These are phyloP conservation scores for Pseudomyrmex cubaensis DNA, from an alignment of 1,140 invertebrate species.

Conservation along the genomic window DNA sequence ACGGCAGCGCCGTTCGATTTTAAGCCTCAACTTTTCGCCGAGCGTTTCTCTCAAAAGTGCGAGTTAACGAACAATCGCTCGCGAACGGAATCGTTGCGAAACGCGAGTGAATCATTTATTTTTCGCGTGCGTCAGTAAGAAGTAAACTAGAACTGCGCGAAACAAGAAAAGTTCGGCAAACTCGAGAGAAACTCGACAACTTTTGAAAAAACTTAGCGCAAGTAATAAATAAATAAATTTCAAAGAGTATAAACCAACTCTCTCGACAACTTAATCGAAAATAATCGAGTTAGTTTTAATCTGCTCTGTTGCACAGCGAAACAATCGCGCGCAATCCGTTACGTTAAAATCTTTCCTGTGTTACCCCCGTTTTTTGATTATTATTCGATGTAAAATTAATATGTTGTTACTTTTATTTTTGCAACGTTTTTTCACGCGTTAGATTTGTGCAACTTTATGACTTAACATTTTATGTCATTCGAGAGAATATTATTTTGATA, in stretches of 20 bases:
- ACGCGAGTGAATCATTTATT: constrained; percentile 25
- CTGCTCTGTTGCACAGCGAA: no score
- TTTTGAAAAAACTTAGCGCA: constrained; percentile 6
- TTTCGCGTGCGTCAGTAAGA: neutral
- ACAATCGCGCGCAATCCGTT: no score
- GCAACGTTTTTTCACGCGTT: no score
- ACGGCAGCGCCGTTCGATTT: neutral
- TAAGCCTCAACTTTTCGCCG: neutral
- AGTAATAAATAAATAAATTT: neutral
- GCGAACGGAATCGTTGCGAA: constrained; percentile 3
- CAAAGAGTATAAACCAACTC: neutral
- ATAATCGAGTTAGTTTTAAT: no score
- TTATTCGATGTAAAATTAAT: no score
- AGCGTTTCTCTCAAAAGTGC: neutral
- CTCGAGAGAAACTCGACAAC: neutral
- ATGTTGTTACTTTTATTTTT: no score
- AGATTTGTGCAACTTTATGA: no score
- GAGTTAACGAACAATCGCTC: neutral
- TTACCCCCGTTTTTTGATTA: no score
- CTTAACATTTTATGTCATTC: no score
- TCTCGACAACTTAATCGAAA: neutral
- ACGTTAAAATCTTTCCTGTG: no score
- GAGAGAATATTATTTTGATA: no score
- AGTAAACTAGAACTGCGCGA: no score
- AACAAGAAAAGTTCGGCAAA: constrained; percentile 26